Conservation (phyloP, 1,140 invertebrate genomes). For the Nomia melanderi region DNA sequence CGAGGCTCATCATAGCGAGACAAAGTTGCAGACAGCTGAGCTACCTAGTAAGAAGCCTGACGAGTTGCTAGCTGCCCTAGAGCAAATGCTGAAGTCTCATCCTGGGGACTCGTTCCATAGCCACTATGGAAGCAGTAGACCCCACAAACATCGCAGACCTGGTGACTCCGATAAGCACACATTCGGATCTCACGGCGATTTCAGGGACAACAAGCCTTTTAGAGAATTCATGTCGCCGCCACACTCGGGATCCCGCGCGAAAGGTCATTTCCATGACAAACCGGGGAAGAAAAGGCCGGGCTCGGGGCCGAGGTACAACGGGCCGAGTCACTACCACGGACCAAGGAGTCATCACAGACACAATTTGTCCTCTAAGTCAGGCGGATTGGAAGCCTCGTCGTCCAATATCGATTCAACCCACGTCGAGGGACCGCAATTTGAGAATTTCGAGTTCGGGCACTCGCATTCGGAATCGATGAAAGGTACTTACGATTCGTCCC, state of each 20-base stretch:
- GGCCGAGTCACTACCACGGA: constrained; percentile 20
- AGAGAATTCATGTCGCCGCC: constrained; percentile 76
- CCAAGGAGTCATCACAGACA: constrained; percentile 52
- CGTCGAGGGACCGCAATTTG: not conserved
- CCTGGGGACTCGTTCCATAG: constrained; percentile 53
- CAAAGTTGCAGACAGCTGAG: constrained; percentile 69
- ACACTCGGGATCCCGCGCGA: constrained; percentile 65
- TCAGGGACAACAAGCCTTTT: constrained; percentile 51
- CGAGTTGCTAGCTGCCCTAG: constrained; percentile 65
- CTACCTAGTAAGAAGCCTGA: constrained; percentile 63
- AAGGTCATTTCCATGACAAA: constrained; percentile 73
- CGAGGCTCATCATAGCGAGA: constrained; percentile 75
- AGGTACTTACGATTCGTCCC: constrained; percentile 58
- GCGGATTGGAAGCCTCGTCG: constrained; percentile 58
- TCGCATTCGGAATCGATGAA: constrained; percentile 50
- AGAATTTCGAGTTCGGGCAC: constrained; percentile 30
- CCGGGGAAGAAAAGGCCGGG: constrained; percentile 69
- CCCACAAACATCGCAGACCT: constrained; percentile 39
- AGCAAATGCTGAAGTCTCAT: constrained; percentile 70
- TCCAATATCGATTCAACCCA: constrained; percentile 27
- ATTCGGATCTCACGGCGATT: constrained; percentile 51
- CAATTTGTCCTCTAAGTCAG: constrained; percentile 43
- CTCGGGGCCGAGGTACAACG: constrained; percentile 50
- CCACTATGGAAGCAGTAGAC: constrained; percentile 48
- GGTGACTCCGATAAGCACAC: constrained; percentile 33